phyloP scores from a whole-genome alignment of 1,140 invertebrate species.

The Hestina assimilis region DNA sequence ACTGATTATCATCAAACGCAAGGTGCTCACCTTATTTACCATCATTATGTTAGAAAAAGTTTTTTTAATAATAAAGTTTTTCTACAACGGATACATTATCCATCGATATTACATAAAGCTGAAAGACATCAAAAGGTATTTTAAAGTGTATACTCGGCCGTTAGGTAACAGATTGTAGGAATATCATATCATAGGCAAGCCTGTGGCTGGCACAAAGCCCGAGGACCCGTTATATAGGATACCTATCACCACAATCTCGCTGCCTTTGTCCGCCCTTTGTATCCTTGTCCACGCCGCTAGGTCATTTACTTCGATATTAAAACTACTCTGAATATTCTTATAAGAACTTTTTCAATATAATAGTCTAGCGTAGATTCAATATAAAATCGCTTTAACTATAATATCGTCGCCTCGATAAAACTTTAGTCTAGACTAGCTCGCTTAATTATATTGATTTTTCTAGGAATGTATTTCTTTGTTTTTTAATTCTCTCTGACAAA shows the following conservation, averaged over 20 bases:
- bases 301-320: slow-evolving; percentile 26
- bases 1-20: too few species aligned
- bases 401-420: background rate
- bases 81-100: too few species aligned
- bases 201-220: slow-evolving; percentile 26
- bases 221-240: slow-evolving; percentile 12
- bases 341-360: background rate
- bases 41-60: too few species aligned
- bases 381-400: background rate
- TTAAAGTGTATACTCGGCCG: background rate
- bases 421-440: background rate
- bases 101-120: background rate
- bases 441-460: background rate
- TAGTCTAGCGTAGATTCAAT: background rate
- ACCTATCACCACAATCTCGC: slow-evolving; percentile 8
- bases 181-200: slow-evolving; percentile 2
- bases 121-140: background rate
- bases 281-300: slow-evolving; percentile 9
- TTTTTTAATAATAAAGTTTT: too few species aligned
- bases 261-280: slow-evolving; percentile 20
- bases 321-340: slow-evolving; percentile 6
- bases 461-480: too few species aligned
- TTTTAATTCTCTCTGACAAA: background rate
- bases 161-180: slow-evolving; percentile 4
- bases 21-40: too few species aligned